Conservation (phyloP, 37 sponge, comb jelly and placozoan genomes). For the Agelas oroides region DNA sequence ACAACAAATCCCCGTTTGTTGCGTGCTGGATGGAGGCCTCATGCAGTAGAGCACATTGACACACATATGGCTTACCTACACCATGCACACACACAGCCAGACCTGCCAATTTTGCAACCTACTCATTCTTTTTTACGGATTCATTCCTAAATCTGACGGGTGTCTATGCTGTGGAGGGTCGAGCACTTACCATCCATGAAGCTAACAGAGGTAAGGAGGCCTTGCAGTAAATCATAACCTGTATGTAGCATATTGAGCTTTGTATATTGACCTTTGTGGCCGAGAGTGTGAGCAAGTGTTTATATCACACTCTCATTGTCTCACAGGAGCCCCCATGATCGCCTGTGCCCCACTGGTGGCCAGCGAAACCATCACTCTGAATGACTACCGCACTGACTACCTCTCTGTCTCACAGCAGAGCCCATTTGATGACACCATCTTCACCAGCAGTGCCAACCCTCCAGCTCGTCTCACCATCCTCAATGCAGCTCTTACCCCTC, state of each 20-base stretch:
- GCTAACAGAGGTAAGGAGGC: slow-evolving; percentile 20
- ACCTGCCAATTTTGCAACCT: slow-evolving; percentile 17
- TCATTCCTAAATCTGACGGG: slow-evolving; percentile 41
- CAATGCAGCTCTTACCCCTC: not conserved
- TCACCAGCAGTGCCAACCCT: not conserved
- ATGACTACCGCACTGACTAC: not conserved
- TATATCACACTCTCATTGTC: not conserved
- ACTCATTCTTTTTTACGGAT: slow-evolving; percentile 52
- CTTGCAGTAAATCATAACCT: too few species aligned
- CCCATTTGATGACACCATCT: slow-evolving; percentile 46
- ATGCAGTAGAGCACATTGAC: too few species aligned
- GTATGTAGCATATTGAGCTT: too few species aligned
- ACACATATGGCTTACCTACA: too few species aligned
- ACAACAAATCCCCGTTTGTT: not conserved
- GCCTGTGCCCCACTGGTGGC: slow-evolving; percentile 67
- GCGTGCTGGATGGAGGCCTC: too few species aligned
- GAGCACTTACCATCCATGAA: slow-evolving; percentile 41
- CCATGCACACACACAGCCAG: not conserved
- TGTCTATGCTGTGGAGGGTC: not conserved
- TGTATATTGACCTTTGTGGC: too few species aligned
- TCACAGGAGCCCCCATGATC: slow-evolving; percentile 6
- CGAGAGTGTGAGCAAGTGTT: too few species aligned
- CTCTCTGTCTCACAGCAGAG: slow-evolving; percentile 34
- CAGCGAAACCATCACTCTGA: slow-evolving; percentile 32
- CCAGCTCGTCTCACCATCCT: not conserved